Percentiles rank a stretch among this genome's conserved stretches.
These are phyloP conservation scores for Smithornis capensis DNA, from an alignment of 2,113 vertebrate species.

Conservation along the genomic window DNA sequence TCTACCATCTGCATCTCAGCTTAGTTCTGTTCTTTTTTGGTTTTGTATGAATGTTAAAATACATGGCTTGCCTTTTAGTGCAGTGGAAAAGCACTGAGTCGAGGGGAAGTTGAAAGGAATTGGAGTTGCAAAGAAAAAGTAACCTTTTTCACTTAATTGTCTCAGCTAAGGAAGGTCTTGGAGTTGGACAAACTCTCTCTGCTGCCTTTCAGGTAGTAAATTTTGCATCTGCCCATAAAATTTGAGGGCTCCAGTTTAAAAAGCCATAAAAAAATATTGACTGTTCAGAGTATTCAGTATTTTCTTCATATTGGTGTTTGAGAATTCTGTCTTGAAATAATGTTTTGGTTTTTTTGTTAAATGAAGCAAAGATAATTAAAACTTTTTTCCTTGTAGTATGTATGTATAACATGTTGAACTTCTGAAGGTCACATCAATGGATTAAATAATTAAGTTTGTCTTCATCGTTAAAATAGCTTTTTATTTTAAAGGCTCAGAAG, in stretches of 20 bases:
- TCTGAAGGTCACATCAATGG: not conserved
- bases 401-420: not conserved
- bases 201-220: not conserved
- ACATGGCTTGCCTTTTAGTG: not conserved
- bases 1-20: not conserved
- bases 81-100: not conserved
- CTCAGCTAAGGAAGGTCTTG: not conserved
- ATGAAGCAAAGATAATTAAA: not conserved
- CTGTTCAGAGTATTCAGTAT: not conserved
- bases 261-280: conserved; percentile 37
- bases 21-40: not conserved
- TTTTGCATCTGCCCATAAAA: not conserved
- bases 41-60: not conserved
- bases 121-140: not conserved
- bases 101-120: not conserved
- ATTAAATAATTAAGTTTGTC: not conserved
- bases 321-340: not conserved
- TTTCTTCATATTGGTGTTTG: not conserved
- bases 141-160: not conserved
- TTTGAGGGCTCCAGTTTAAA: not conserved
- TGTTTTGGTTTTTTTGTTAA: not conserved
- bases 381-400: not conserved
- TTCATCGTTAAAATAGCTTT: not conserved
- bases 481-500: conserved; percentile 2
- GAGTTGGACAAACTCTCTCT: not conserved